Base-by-base conservation (phyloP, 2,797 vertebrate species). In the Choloepus didactylus region DNA sequence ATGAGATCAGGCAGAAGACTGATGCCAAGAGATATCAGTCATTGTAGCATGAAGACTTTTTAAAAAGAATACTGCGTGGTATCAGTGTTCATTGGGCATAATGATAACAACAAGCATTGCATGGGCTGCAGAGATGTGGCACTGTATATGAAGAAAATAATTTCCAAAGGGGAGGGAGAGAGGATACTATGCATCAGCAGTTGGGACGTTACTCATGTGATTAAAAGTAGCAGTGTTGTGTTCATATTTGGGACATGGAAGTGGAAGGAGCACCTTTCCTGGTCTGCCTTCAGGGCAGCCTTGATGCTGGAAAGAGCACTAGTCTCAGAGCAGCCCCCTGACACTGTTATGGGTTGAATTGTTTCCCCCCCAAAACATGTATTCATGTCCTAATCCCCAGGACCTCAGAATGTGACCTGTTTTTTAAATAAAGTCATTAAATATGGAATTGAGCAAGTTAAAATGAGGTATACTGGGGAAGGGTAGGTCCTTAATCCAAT, bases 11-110 rank as follows among this genome's bases (percentile, higher is more conserved):
- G 38, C 69, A n/a, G n/a, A 70, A 87, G 80, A 60, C 0, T 23
- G 44, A 25, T 83, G 95, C 88, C 94, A 95, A 96, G 49, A 82
- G 70, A 73, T 66, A 89, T 51, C 87, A 66, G n/a, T 89, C 70
- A 59, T 54, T 51, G 82, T 29, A 79, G 49, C 67, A 73, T 51
- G 38, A 38, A 64, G 70, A 54, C 44, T 75, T 87, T 59, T 25
- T 69, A 60, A 92, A 96, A 49, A 44, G 41, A 49, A 31, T 14
- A 41, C 84, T 84, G 15, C 29, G 31, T 1, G 2, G 51, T 46
- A 29, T 80, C 87, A 77, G 73, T 77, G 72, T 80, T 62, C 87
- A 80, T 54, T 64, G 51, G 44, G 21, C 5, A 19, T 92, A 27
- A 64, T 51, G 60, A 77, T 82, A 87, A 60, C 51, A 81, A 73